Percentiles rank a stretch among this genome's conserved stretches.
phyloP scores from a whole-genome alignment of 1,140 invertebrate species.

The Papilio machaon region DNA sequence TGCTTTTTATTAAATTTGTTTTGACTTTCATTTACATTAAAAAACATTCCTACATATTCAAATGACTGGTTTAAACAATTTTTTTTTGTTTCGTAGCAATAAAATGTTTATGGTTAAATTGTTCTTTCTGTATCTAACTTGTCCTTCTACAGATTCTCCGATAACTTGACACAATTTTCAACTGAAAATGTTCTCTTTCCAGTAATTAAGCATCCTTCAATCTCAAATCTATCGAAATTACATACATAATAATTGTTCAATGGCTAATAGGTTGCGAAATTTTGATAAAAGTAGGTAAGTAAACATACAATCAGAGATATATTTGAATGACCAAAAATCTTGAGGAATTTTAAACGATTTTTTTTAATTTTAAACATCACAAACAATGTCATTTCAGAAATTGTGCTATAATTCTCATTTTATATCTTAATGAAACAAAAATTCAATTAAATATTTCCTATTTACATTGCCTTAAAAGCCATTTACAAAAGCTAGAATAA shows the following conservation, averaged over 20 bases:
- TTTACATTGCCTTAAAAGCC: constrained; percentile 37
- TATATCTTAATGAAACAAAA: constrained; percentile 14
- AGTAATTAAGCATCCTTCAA: not conserved
- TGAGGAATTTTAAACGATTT: not conserved
- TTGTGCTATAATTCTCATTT: not conserved
- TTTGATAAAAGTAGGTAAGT: not conserved
- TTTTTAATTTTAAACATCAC: not conserved
- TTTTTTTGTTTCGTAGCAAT: not conserved
- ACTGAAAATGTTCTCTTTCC: too few species aligned
- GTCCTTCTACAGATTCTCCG: too few species aligned
- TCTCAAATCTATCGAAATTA: not conserved
- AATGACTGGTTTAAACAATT: not conserved
- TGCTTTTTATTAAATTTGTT: not conserved
- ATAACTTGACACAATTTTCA: too few species aligned
- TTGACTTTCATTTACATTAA: not conserved
- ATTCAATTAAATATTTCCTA: constrained; percentile 27
- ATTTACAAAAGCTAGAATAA: constrained; percentile 48
- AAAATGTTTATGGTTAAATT: not conserved
- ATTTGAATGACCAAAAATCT: not conserved
- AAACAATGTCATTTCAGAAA: not conserved
- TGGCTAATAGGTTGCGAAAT: not conserved
- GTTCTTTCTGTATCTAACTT: too few species aligned
- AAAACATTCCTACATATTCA: not conserved
- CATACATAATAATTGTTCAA: not conserved
- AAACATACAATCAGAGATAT: not conserved